Conservation (phyloP, 2,888 invertebrate species). For the Diachrysia chrysitis region DNA sequence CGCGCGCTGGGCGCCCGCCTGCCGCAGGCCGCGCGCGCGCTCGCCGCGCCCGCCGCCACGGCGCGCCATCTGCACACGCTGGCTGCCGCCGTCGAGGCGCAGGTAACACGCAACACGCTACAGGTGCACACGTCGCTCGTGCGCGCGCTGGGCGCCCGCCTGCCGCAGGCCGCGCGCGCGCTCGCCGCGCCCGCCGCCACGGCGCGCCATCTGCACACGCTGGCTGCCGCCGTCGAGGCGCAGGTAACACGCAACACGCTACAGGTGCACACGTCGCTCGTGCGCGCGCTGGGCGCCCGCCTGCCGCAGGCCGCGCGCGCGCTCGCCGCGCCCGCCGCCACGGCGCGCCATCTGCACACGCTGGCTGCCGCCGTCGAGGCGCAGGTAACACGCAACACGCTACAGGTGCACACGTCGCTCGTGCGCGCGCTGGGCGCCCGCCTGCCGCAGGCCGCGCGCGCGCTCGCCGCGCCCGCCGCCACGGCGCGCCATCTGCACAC, state of each 20-base stretch:
- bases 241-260: conserved; percentile 56
- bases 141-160: no score
- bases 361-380: conserved; percentile 87
- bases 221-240: conserved; percentile 85
- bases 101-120: conserved; percentile 57
- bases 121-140: no score
- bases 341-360: conserved; percentile 91
- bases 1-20: conserved; percentile 71
- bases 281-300: no score
- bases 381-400: conserved; percentile 56
- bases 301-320: conserved; percentile 70
- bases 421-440: no score
- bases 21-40: conserved; percentile 70
- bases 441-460: conserved; percentile 68
- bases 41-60: conserved; percentile 89
- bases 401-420: no score
- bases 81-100: conserved; percentile 84
- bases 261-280: no score
- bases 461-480: conserved; percentile 87
- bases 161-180: conserved; percentile 69
- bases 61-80: conserved; percentile 92
- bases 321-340: conserved; percentile 88
- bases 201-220: conserved; percentile 91
- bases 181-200: conserved; percentile 89
- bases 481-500: conserved; percentile 91